These are phyloP conservation scores for Plestiodon gilberti DNA, from an alignment of 2,113 vertebrate species.

Conservation along the genomic window DNA sequence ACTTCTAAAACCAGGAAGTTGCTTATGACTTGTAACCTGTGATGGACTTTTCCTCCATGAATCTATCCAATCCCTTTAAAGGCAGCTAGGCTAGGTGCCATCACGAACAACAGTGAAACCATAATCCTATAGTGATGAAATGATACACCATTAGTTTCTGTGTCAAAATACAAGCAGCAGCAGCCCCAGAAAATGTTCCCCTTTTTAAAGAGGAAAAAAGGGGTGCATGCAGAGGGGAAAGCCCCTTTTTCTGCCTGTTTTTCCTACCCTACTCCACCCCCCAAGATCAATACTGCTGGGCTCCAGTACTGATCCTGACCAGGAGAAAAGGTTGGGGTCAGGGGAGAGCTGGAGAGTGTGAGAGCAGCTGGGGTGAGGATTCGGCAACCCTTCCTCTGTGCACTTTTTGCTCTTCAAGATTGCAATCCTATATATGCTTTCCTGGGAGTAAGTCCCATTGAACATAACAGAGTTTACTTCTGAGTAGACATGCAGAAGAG, in stretches of 20 bases:
- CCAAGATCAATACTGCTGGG: too few relatives aligned
- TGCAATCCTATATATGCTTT: too few relatives aligned
- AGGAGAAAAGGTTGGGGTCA: neutral
- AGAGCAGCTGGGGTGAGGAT: neutral
- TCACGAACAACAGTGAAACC: too few relatives aligned
- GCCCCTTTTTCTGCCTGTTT: neutral
- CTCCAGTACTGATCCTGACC: neutral
- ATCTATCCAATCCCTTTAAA: too few relatives aligned
- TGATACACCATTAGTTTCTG: neutral
- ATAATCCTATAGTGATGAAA: neutral
- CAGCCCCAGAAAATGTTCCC: neutral
- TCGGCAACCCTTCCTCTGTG: neutral
- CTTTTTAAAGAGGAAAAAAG: neutral
- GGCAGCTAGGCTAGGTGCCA: too few relatives aligned
- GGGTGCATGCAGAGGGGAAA: neutral
- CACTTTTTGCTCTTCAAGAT: neutral
- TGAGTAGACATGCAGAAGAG: too few relatives aligned
- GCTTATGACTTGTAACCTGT: too few relatives aligned
- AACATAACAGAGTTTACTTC: too few relatives aligned
- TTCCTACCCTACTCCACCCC: neutral
- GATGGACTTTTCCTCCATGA: too few relatives aligned
- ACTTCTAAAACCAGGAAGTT: too few relatives aligned
- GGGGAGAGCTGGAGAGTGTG: neutral
- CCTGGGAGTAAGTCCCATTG: too few relatives aligned
- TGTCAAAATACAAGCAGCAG: neutral